Conservation (phyloP, 2,113 vertebrate species). For the Megaceryle torquata region DNA sequence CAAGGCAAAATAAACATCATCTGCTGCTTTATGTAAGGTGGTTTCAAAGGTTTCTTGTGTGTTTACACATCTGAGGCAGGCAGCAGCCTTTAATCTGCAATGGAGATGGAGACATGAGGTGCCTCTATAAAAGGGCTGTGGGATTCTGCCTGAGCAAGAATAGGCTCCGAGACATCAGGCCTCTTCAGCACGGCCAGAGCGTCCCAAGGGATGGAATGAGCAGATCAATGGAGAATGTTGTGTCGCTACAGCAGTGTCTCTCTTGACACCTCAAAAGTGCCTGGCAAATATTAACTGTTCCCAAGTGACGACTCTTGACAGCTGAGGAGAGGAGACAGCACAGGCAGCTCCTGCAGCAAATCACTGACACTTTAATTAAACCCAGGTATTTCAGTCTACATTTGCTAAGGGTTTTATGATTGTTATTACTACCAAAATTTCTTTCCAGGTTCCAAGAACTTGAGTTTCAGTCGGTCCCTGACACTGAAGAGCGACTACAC, state of each 20-base stretch:
- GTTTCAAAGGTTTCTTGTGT: background rate
- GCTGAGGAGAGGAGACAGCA: background rate
- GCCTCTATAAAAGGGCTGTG: background rate
- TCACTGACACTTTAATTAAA: background rate
- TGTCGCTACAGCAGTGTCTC: background rate
- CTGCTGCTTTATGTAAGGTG: background rate
- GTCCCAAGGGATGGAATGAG: fast-evolving
- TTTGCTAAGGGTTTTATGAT: background rate
- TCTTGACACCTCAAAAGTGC: background rate
- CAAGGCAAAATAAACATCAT: conserved; percentile 33
- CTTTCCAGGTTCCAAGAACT: background rate
- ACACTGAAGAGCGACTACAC: background rate
- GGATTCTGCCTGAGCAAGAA: background rate
- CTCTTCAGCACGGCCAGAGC: fast-evolving
- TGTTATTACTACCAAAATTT: background rate
- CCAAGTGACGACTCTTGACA: background rate
- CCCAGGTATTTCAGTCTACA: background rate
- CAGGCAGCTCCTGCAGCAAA: background rate
- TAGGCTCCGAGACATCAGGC: background rate
- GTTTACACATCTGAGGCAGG: background rate
- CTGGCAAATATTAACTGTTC: background rate
- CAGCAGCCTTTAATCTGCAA: background rate
- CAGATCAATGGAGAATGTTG: fast-evolving
- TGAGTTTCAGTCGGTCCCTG: background rate
- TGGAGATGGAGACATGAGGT: background rate